Evolutionary conservation across 2,797 vertebrate species (phyloP).

Genomic region (Rhinichthys osculus): DNA sequence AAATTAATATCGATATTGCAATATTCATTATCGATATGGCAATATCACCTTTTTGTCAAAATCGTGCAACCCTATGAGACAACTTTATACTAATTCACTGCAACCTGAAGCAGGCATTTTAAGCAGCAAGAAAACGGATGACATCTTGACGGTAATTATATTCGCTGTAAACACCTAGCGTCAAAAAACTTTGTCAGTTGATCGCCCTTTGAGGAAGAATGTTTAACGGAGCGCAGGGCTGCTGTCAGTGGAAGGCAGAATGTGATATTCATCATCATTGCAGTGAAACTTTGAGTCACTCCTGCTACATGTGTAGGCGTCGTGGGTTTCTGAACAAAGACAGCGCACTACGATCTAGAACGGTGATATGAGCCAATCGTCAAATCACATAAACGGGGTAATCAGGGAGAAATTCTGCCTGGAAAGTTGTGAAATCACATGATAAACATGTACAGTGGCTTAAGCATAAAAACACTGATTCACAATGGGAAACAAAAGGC

Average conservation of each 20-base stretch:
- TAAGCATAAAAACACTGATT: background rate
- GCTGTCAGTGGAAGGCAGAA: background rate
- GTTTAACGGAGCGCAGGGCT: background rate
- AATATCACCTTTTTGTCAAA: too few species aligned
- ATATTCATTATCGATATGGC: too few species aligned
- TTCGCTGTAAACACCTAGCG: background rate
- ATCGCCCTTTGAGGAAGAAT: background rate
- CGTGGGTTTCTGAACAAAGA: background rate
- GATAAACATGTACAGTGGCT: background rate
- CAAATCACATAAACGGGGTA: background rate
- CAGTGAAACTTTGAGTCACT: conserved; percentile 15
- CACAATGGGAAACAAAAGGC: background rate
- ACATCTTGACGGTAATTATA: background rate
- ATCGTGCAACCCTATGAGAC: background rate
- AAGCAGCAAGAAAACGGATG: background rate
- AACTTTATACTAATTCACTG: background rate
- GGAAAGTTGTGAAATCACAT: conserved; percentile 2
- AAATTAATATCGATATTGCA: too few species aligned
- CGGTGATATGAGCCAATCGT: background rate
- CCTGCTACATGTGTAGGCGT: conserved; percentile 9
- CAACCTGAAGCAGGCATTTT: background rate
- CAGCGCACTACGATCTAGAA: background rate
- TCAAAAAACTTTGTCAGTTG: background rate
- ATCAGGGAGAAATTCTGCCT: background rate
- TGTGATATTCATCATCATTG: conserved; percentile 14